A percentile compares a stretch with the other conserved stretches of the same genome.
phyloP scores from a whole-genome alignment of 2,113 vertebrate genomes.

The human (Homo sapiens) region GRCh38 chr20:62005501-62006000 shows the following conservation, averaged over 20 bases:
- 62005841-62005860: background rate
- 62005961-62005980: background rate
- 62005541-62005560: background rate
- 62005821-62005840: accelerated
- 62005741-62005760: accelerated
- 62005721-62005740: background rate
- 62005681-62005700: accelerated
- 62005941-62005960: background rate
- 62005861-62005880: background rate
- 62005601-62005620: background rate
- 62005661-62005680: accelerated
- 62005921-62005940: accelerated
- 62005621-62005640: too few relatives aligned
- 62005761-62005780: accelerated
- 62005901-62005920: background rate
- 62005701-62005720: background rate
- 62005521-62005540: accelerated
- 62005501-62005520: accelerated
- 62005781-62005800: accelerated
- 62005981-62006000: accelerated
- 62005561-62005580: background rate
- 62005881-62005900: accelerated
- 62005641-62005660: background rate
- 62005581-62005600: accelerated
- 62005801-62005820: accelerated